phyloP scores from a whole-genome alignment of 2,797 vertebrate genomes.

The Bradypodion ventrale region DNA sequence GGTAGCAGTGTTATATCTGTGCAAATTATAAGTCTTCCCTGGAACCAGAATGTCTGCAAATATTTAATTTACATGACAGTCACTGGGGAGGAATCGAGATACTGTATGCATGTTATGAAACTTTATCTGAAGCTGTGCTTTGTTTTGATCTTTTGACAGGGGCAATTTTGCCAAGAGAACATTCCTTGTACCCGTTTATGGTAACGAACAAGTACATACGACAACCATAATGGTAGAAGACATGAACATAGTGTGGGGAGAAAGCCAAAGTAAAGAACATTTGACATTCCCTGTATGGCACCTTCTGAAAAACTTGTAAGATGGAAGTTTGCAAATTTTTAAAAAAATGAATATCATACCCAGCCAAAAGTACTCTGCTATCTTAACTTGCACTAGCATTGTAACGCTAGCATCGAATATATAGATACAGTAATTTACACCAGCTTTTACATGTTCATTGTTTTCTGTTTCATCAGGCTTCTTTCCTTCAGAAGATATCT shows the following conservation, averaged over 20 bases:
- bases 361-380: not conserved
- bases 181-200: not conserved
- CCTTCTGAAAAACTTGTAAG: not conserved
- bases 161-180: conserved; percentile 21
- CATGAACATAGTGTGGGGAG: not conserved
- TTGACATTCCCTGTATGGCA: not conserved
- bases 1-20: not conserved
- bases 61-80: conserved; percentile 40
- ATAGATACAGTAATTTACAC: not conserved
- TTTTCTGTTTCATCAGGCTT: not conserved
- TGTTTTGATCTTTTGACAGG: conserved; percentile 16
- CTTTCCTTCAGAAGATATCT: not conserved
- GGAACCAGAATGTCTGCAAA: conserved; percentile 26
- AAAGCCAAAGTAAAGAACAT: conserved; percentile 24
- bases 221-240: conserved; percentile 18
- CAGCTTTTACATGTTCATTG: not conserved
- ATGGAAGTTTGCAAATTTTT: conserved; percentile 2
- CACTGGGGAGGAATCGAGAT: not conserved
- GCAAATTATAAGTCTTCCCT: conserved; percentile 26
- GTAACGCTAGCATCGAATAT: conserved; percentile 16
- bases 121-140: conserved; percentile 6
- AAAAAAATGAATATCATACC: not conserved
- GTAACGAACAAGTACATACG: conserved; percentile 22
- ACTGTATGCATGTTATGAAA: not conserved
- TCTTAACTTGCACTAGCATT: not conserved